Evolutionary conservation across 2,888 invertebrate genomes (phyloP).

Genomic region (Morpho deidamia): DNA sequence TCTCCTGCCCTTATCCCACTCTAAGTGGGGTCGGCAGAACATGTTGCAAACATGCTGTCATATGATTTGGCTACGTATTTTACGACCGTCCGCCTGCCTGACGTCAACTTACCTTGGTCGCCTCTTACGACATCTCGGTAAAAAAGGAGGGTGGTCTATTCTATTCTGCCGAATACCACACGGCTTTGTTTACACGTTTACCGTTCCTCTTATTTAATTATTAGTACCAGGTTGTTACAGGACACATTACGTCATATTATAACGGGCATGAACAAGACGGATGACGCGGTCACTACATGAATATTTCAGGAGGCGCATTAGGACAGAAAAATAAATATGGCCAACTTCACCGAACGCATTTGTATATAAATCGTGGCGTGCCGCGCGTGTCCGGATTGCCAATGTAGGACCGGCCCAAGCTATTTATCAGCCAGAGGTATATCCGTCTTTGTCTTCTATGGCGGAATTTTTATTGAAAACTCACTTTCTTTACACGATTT

Average conservation of each 20-base stretch:
- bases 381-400: conserved; percentile 59
- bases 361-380: conserved; percentile 69
- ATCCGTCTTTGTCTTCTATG: conserved; percentile 45
- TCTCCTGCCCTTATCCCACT: no score
- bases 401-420: conserved; percentile 42
- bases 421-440: conserved; percentile 62
- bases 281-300: conserved; percentile 68
- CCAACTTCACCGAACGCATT: conserved; percentile 65
- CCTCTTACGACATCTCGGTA: no score
- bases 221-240: conserved; percentile 16
- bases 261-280: conserved; percentile 61
- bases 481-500: neutral
- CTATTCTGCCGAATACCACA: no score
- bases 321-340: conserved; percentile 73
- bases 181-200: no score
- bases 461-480: conserved; percentile 57
- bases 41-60: no score
- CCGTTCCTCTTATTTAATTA: neutral
- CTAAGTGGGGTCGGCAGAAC: no score
- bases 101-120: no score
- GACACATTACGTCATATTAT: conserved; percentile 54
- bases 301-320: conserved; percentile 73
- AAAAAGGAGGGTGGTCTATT: no score
- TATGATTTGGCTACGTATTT: no score
- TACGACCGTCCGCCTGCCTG: no score